Evolutionary conservation across 1,140 invertebrate genomes (phyloP).

Genomic region (Drosophila pallidifrons): DNA sequence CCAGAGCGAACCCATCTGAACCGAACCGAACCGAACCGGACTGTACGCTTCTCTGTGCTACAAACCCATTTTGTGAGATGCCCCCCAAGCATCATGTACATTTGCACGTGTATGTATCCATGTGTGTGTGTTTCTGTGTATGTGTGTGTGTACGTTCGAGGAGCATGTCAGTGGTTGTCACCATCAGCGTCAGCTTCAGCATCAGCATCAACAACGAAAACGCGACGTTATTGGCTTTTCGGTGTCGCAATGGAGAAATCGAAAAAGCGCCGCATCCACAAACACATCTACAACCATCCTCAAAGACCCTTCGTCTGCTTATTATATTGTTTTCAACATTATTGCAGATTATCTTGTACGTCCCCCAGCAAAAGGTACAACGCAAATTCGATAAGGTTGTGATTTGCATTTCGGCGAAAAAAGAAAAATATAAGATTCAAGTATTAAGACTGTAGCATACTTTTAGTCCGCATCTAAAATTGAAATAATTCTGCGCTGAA

Average conservation of each 20-base stretch:
- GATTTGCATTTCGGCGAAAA: neutral
- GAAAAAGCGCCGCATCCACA: constrained; percentile 36
- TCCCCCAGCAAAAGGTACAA: constrained; percentile 1
- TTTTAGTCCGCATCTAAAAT: neutral
- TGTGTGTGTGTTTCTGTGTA: constrained; percentile 26
- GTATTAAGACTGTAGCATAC: neutral
- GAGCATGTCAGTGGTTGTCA: constrained; percentile 76
- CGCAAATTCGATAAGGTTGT: constrained; percentile 6
- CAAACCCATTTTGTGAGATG: constrained; percentile 30
- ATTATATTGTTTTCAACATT: constrained; percentile 41
- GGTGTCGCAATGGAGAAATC: constrained; percentile 60
- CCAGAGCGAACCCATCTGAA: too few species aligned
- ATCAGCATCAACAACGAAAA: constrained; percentile 53
- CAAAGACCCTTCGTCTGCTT: neutral
- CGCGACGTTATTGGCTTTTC: constrained; percentile 76
- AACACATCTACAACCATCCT: constrained; percentile 20
- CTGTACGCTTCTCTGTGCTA: constrained; percentile 3
- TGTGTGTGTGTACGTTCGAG: constrained; percentile 8
- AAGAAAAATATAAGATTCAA: neutral
- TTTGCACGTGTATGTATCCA: constrained; percentile 24
- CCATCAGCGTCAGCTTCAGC: constrained; percentile 65
- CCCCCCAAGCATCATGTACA: constrained; percentile 18
- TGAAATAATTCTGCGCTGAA: too few species aligned
- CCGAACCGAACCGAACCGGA: neutral
- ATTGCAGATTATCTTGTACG: constrained; percentile 40